Percentiles rank a stretch among this genome's conserved stretches.
Evolutionary conservation across 2,888 invertebrate species (phyloP).

Genomic region (Clepsis dumicolana): DNA sequence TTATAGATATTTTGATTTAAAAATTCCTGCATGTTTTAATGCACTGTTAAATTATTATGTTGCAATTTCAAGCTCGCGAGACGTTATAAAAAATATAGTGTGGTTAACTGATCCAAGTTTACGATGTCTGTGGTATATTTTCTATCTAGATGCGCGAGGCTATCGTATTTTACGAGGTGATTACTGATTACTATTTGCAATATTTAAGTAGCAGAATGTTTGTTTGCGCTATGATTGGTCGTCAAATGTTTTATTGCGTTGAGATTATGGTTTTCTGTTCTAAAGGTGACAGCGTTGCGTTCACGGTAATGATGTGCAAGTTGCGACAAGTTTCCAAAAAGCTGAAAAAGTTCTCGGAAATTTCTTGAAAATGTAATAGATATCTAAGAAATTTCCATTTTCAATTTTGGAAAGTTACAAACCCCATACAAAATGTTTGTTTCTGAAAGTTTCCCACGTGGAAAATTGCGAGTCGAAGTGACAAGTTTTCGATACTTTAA

Average conservation of each 20-base stretch:
- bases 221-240: slow-evolving; percentile 35
- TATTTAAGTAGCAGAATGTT: slow-evolving; percentile 33
- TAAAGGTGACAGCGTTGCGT: too few species aligned
- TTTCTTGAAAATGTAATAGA: too few species aligned
- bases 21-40: neutral
- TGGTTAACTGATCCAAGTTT: neutral
- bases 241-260: slow-evolving; percentile 32
- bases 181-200: slow-evolving; percentile 37
- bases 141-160: slow-evolving; percentile 14
- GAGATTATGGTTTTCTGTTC: slow-evolving; percentile 1
- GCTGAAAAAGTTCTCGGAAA: too few species aligned
- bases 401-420: too few species aligned
- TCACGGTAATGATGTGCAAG: too few species aligned
- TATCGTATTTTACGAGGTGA: slow-evolving; percentile 32
- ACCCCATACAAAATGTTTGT: too few species aligned
- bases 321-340: too few species aligned
- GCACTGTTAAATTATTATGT: slow-evolving; percentile 2
- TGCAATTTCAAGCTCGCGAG: neutral
- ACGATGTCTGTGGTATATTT: slow-evolving; percentile 16
- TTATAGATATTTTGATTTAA: neutral
- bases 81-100: neutral
- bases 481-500: too few species aligned
- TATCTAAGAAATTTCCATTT: too few species aligned
- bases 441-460: too few species aligned
- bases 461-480: too few species aligned